These are phyloP conservation scores for Mactromeris polynyma DNA, from an alignment of 2,888 invertebrate species.

Conservation along the genomic window DNA sequence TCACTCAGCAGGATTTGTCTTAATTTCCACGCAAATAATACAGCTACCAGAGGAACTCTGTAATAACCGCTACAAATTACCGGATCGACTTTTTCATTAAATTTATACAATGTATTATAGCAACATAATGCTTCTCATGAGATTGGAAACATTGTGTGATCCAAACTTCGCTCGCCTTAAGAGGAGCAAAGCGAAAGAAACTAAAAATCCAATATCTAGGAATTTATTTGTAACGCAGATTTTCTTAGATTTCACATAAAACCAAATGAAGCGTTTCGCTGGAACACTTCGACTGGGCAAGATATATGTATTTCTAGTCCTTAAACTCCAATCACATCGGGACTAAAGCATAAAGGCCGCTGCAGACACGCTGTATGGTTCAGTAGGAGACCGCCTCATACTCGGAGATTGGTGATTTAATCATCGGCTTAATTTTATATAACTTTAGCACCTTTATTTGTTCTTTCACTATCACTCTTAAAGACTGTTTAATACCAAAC, in stretches of 20 bases:
- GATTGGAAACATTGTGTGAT: conserved; percentile 2
- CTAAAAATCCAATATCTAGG: conserved; percentile 19
- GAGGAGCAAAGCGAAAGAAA: neutral
- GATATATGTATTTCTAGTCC: neutral
- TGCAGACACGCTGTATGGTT: neutral
- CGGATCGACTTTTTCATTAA: conserved; percentile 12
- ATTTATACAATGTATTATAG: conserved; percentile 20
- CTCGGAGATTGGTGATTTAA: neutral
- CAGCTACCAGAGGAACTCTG: neutral
- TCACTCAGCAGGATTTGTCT: neutral
- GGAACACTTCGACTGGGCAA: neutral
- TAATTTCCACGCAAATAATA: conserved; percentile 18
- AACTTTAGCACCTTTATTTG: neutral
- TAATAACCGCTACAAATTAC: neutral
- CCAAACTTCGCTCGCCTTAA: conserved; percentile 1
- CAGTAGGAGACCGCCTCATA: neutral
- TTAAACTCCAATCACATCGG: neutral
- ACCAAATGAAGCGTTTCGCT: neutral
- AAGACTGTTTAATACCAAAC: neutral
- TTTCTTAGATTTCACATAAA: conserved; percentile 20
- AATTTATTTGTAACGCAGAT: conserved; percentile 22
- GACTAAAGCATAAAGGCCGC: neutral
- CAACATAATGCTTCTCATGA: conserved; percentile 9
- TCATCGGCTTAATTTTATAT: neutral
- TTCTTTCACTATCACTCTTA: neutral